Base-by-base conservation (phyloP, 1,140 invertebrate species). In the Macrocentrus cingulum region DNA sequence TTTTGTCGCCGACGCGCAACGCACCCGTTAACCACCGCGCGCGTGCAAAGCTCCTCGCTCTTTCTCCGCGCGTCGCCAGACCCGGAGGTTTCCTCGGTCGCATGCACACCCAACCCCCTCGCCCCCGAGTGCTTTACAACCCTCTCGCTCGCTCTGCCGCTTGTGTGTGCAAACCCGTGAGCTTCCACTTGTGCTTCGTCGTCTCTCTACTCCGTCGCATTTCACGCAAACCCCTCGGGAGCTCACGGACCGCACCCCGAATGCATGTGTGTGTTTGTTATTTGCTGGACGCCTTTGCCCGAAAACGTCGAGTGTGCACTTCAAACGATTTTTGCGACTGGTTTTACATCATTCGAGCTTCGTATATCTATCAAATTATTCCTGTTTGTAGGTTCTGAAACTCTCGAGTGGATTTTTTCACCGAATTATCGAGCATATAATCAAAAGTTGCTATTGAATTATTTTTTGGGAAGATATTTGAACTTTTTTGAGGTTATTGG, bases 171-270 rank as follows among this genome's bases (percentile, higher is more conserved):
- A 11, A n/a, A n/a, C 3, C 8, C 8, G 11, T 11, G 37, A n/a
- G 39, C 37, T 59, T 32, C 11, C 46, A 36, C 39, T 37, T 18
- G 54, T 20, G 49, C 8, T 39, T 36, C 18, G 4, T 34, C 20
- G 20, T n/a, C 50, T 19, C 57, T 52, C 56, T 58, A 36, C 15
- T 50, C 51, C 57, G 57, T 50, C 57, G 42, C 37, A 54, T 56
- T 62, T 72, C 70, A 72, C 66, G 69, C 70, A 71, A 74, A 72
- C 63, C 70, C 70, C 19, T 54, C 70, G 66, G 69, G 66, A 70
- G 66, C 71, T 72, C 68, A 68, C 71, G 72, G 72, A 76, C 74
- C 74, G 73, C 74, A 76, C 72, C 71, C 72, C 72, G 68, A 76
- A 75, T 39, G 36, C 36, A 39, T 39, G 13, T 15, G 13, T 39